Evolutionary conservation across 2,888 invertebrate species (phyloP), one percentile per base, ranked within the genome.

Genomic region (Serripes groenlandicus): DNA sequence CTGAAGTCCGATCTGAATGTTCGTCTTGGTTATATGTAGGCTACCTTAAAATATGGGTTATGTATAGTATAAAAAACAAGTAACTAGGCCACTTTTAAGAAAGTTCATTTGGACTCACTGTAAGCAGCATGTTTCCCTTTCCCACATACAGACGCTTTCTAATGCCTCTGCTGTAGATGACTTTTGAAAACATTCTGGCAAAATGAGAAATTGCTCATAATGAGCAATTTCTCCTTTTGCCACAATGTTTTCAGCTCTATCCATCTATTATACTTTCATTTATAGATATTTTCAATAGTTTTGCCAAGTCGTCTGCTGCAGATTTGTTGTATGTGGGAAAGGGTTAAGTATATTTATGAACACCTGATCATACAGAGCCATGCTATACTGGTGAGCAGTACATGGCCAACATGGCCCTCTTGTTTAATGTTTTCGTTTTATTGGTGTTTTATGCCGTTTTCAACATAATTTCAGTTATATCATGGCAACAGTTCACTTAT

Each of bases 371-470:
- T n/a, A n/a, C n/a, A n/a, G n/a, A n/a, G n/a, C n/a, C 49, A 15
- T 11, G 11, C 11, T 49, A 11, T 5, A 9, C 7, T 15, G 56
- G 7, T 7, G 56, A 56, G 56, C 26, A 26, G 26, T 56, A 23
- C n/a, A 56, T 7, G 56, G 56, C 56, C 56, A 56, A 15, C n/a
- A 56, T n/a, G 7, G 56, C 56, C 56, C 56, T 56, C 56, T 56
- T 56, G 56, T 56, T 56, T 56, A n/a, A n/a, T 23, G n/a, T 23
- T 28, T 11, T 58, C 23, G 23, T 58, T 58, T 58, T n/a, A n/a
- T n/a, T n/a, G n/a, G n/a, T n/a, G n/a, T n/a, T n/a, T n/a, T n/a
- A n/a, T n/a, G n/a, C n/a, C n/a, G n/a, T n/a, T n/a, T n/a, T n/a
- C n/a, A n/a, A n/a, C n/a, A n/a, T n/a, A n/a, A n/a, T n/a, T n/a